These are phyloP conservation scores for Erythrocercus mccallii DNA, from an alignment of 2,113 vertebrate species.

Conservation along the genomic window DNA sequence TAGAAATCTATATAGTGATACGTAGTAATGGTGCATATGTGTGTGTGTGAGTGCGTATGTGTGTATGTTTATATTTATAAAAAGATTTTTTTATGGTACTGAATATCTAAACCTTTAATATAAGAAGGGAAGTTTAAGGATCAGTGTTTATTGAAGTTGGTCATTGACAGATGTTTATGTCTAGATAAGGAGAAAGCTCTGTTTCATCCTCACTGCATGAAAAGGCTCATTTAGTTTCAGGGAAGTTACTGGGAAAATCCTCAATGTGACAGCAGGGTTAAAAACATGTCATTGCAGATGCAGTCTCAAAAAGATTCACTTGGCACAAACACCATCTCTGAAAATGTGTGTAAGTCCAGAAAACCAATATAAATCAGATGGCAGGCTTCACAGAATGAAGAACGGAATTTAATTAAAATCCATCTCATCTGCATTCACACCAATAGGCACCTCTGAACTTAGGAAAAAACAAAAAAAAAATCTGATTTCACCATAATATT, in stretches of 20 bases:
- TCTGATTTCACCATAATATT: background rate
- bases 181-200: background rate
- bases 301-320: background rate
- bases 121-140: background rate
- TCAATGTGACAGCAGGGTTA: background rate
- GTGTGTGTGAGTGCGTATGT: fast-evolving
- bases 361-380: background rate
- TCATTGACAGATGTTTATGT: background rate
- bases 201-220: background rate
- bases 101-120: background rate
- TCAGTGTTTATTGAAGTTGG: background rate
- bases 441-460: background rate
- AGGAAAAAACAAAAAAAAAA: background rate
- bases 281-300: background rate
- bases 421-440: background rate
- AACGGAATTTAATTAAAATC: background rate
- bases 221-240: background rate
- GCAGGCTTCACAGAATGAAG: background rate
- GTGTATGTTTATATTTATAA: background rate
- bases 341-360: background rate
- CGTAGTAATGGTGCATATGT: fast-evolving
- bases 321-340: background rate
- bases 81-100: background rate
- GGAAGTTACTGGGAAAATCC: background rate
- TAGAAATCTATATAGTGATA: background rate